Evolutionary conservation across 2,888 invertebrate species (phyloP), one percentile per base, ranked within the genome.

Genomic region (Bombyx huttoni): DNA sequence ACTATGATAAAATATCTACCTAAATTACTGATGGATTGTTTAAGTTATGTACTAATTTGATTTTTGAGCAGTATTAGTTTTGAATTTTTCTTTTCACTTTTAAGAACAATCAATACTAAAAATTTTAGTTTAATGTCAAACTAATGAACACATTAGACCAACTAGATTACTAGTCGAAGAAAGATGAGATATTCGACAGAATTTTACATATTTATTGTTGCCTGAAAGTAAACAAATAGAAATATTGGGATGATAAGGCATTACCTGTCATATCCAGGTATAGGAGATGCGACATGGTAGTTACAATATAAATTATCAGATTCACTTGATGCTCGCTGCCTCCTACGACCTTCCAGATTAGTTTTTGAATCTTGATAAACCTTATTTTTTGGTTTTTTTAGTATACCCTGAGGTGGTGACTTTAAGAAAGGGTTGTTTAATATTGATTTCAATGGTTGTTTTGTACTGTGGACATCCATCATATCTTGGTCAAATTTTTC

Each of bases 271-370:
- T 80, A 82, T 49, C 78, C 81, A 13, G 78, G 70, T 61, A 78
- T 72, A 0, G 82, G 78, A 49, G 75, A 68, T 51, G 73, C 73
- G 49, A 78, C 56, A 52, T 72, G 73, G 58, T 67, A 84, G 58
- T 59, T 78, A 58, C 76, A 67, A 58, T 75, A 81, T 12, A 78
- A 68, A 60, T 88, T 84, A 59, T 89, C 89, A 52, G 89, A 89
- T 75, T 89, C 89, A 71, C 89, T 89, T 0, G 84, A 69, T 2
- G 89, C 89, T 50, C 89, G 65, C 53, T 87, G 88, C 62, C 89
- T 71, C 63, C 89, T 71, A 5, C 88, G 76, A 7, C 85, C 83
- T 61, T 89, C 89, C 45, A 69, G 34, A 51, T 52, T 64, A 14
- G 55, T 53, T 62, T 77, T 83, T 6, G 68, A 53, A 8, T 86